Evolutionary conservation across 2,888 invertebrate species (phyloP), one percentile per base, ranked within the genome.

Genomic region (Epistrophella euchroma): DNA sequence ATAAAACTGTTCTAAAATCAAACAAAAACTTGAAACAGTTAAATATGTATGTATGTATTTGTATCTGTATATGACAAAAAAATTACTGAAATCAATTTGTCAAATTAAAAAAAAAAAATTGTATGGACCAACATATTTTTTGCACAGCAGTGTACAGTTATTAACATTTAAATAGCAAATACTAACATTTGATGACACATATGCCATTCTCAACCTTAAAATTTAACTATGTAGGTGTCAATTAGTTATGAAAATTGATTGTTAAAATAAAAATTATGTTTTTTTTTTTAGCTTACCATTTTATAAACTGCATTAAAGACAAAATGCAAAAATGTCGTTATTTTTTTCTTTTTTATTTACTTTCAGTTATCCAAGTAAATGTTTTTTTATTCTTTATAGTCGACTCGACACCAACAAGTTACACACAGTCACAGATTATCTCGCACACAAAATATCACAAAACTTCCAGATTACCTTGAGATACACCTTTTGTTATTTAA

Each of bases 401-500:
- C 80, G 85, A 85, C 76, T 85, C 80, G 85, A 85, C 76, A 76
- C 76, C 76, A 73, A 76, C 81, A 60, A 85, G 76, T 70, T 62
- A 77, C 72, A 85, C 85, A 85, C 76, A 85, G 72, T 76, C 75
- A 58, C 58, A 58, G 19, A 58, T 17, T 32, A 37, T 80, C 80
- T 76, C 75, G 66, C 80, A 68, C 72, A 74, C 56, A 70, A 72
- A 81, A 77, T 81, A 81, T 73, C 81, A 77, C 84, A 58, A 79
- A 74, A 86, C 70, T 77, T 86, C 86, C 82, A 86, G 86, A 86
- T 86, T 86, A 78, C 86, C 86, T 86, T 82, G 82, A 86, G 77
- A 78, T 82, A 86, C 77, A 82, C 86, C 86, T 86, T 71, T 86
- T 64, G 82, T 78, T 82, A 74, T 37, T 60, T 71, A 82, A 81